phyloP scores from a whole-genome alignment of 1,140 invertebrate species.

The Bombyx mori region DNA sequence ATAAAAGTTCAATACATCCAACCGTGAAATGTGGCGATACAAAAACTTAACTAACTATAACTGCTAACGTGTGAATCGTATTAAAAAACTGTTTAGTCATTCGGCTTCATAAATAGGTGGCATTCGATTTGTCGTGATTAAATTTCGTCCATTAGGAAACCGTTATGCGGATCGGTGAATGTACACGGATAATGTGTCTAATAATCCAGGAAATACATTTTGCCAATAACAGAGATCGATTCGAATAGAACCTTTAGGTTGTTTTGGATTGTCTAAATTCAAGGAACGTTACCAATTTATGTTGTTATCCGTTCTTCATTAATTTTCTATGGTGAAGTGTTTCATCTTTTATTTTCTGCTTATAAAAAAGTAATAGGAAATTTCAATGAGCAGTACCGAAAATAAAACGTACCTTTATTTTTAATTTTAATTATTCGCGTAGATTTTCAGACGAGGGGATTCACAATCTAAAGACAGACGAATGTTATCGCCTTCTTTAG shows the following conservation, averaged over 20 bases:
- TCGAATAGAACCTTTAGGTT: neutral
- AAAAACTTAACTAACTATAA: conserved; percentile 71
- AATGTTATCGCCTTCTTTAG: no score
- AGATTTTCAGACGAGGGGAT: no score
- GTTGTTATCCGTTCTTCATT: no score
- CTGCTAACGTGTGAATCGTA: conserved; percentile 69
- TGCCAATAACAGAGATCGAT: conserved; percentile 39
- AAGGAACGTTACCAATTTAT: no score
- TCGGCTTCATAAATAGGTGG: conserved; percentile 67
- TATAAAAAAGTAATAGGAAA: no score
- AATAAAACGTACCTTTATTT: no score
- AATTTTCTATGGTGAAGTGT: no score
- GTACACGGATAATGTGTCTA: conserved; percentile 53
- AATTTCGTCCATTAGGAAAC: conserved; percentile 66
- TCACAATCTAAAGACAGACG: no score
- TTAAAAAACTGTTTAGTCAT: conserved; percentile 71
- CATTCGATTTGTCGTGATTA: conserved; percentile 70
- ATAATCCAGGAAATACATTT: conserved; percentile 62
- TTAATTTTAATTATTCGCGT: no score
- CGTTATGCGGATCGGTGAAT: conserved; percentile 54
- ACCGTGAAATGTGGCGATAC: conserved; percentile 68
- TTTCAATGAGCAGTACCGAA: no score
- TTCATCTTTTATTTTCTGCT: no score
- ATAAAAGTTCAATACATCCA: conserved; percentile 67
- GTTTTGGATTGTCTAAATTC: no score